Evolutionary conservation across 2,113 vertebrate species (phyloP).

Genomic region (Enhydra lutris): DNA sequence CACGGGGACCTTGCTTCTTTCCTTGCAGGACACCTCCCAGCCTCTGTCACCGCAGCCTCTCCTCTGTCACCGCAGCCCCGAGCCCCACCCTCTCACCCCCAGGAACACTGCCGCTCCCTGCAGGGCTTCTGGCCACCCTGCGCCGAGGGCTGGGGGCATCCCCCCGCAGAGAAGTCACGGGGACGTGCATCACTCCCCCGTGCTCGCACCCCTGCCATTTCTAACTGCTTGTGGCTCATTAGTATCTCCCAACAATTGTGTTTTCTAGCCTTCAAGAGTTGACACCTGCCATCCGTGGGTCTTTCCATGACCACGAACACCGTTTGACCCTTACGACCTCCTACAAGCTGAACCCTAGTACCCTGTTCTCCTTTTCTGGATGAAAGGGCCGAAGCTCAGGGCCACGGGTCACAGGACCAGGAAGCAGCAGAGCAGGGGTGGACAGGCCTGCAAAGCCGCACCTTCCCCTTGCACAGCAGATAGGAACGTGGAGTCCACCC

Average conservation of each 20-base stretch:
- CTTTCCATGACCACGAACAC: not conserved
- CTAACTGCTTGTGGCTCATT: not conserved
- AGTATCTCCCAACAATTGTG: not conserved
- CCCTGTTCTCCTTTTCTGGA: not conserved
- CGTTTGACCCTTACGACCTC: not conserved
- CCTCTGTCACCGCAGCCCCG: not conserved
- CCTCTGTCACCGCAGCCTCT: accelerated
- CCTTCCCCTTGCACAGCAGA: accelerated
- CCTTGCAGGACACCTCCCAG: not conserved
- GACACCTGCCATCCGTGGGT: not conserved
- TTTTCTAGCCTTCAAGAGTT: not conserved
- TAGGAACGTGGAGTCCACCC: accelerated
- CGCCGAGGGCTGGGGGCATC: not conserved
- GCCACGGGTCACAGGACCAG: not conserved
- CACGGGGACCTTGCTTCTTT: not conserved
- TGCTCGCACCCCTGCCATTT: not conserved
- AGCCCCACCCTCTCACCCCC: not conserved
- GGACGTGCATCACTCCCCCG: not conserved
- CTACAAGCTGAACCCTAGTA: not conserved
- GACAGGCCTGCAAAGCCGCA: not conserved
- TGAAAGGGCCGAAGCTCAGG: not conserved
- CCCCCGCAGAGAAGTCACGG: no score
- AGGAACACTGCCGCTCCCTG: not conserved
- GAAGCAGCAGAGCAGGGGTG: not conserved
- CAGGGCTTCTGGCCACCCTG: no score